phyloP scores from a whole-genome alignment of 2,797 vertebrate species.

The Erethizon dorsatum region DNA sequence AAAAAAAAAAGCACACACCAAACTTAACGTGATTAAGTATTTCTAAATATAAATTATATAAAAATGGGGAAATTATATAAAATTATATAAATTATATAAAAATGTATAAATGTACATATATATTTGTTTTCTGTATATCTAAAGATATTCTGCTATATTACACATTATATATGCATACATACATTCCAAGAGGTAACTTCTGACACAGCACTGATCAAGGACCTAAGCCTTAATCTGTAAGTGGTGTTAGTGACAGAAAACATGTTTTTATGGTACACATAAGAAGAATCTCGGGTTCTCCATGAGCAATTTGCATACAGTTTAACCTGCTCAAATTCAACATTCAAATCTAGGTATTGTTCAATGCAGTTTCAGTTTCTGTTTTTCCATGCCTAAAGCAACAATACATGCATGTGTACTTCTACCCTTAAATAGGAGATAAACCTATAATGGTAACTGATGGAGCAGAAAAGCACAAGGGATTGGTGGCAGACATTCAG shows the following conservation, averaged over 20 bases:
- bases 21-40: constrained; percentile 13
- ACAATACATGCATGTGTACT: not conserved
- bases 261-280: not conserved
- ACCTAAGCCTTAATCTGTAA: not conserved
- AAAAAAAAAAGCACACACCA: not conserved
- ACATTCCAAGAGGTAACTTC: not conserved
- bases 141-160: not conserved
- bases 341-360: not conserved
- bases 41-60: not conserved
- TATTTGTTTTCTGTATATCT: not conserved
- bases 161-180: not conserved
- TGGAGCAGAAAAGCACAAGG: not conserved
- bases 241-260: not conserved
- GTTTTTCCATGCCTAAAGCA: not conserved
- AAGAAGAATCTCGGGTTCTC: not conserved
- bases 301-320: not conserved
- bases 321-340: constrained; percentile 28
- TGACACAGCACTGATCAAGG: not conserved
- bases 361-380: not conserved
- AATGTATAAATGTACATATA: not conserved
- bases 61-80: no score
- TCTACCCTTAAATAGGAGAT: constrained; percentile 18
- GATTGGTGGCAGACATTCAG: not conserved
- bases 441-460: not conserved
- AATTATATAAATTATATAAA: not conserved